Evolutionary conservation across 2,113 vertebrate species (phyloP).

Genomic region (Leiothrix lutea): DNA sequence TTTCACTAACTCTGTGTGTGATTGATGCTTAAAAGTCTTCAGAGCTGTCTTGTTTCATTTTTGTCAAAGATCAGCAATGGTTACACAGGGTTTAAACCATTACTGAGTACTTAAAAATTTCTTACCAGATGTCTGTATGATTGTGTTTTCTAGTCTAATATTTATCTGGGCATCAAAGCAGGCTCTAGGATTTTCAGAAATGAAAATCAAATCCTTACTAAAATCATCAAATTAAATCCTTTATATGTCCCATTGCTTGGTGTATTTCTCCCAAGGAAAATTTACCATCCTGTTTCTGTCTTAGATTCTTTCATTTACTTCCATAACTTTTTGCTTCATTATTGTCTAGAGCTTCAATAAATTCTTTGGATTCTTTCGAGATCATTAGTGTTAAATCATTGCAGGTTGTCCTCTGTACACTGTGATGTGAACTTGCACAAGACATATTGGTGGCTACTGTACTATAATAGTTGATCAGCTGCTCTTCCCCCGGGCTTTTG

Average conservation of each 20-base stretch:
- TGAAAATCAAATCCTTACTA: not conserved
- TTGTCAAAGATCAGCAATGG: not conserved
- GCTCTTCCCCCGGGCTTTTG: not conserved
- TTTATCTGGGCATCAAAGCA: not conserved
- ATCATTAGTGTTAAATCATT: not conserved
- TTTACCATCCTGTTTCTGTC: not conserved
- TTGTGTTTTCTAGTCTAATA: slow-evolving; percentile 1
- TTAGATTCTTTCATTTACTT: not conserved
- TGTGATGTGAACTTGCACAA: not conserved
- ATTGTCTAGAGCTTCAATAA: not conserved
- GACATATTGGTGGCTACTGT: not conserved
- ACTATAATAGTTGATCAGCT: not conserved
- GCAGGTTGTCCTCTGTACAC: not conserved
- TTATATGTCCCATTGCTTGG: not conserved
- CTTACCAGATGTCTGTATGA: not conserved
- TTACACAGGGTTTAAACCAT: slow-evolving; percentile 1
- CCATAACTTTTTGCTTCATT: not conserved
- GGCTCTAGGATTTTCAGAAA: not conserved
- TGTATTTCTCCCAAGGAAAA: not conserved
- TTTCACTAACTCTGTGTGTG: not conserved
- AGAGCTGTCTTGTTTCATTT: not conserved
- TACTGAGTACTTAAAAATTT: not conserved
- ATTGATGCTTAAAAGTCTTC: slow-evolving; percentile 10
- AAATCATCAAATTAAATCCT: not conserved
- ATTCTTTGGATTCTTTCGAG: not conserved